These are phyloP conservation scores for Cerastis rubricosa DNA, from an alignment of 2,888 invertebrate species.

Conservation along the genomic window DNA sequence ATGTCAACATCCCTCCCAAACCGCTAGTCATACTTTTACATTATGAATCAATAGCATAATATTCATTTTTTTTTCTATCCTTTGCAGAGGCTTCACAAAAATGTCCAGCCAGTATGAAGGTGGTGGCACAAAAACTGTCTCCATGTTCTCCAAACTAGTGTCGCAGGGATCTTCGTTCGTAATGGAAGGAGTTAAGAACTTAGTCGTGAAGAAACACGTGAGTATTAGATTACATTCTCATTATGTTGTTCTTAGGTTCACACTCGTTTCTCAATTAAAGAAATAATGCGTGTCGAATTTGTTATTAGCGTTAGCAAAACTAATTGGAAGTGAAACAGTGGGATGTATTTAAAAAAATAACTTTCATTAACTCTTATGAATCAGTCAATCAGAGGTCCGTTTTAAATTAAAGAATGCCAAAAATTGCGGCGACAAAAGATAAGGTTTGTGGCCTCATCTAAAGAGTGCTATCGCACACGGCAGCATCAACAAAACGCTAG, in stretches of 20 bases:
- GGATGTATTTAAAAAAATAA: neutral
- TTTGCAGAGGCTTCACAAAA: constrained; percentile 93
- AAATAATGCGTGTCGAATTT: constrained; percentile 28
- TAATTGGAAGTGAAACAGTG: neutral
- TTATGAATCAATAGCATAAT: neutral
- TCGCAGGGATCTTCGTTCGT: constrained; percentile 99
- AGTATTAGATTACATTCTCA: constrained; percentile 79
- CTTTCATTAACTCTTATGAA: neutral
- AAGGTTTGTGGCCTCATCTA: neutral
- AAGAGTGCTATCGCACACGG: neutral
- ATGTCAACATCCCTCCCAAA: neutral
- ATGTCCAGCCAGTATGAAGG: constrained; percentile 96
- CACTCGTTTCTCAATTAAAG: neutral
- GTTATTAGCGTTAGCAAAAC: neutral
- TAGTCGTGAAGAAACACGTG: constrained; percentile 99
- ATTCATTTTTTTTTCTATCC: neutral
- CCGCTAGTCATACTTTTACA: neutral
- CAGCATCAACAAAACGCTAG: neutral
- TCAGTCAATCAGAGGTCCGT: too few species aligned
- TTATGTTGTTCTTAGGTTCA: neutral
- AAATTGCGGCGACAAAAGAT: too few species aligned
- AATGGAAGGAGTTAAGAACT: constrained; percentile 99
- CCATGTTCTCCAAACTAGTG: constrained; percentile 99
- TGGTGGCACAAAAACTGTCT: constrained; percentile 98
- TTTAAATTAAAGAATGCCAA: neutral